Evolutionary conservation across 1,140 invertebrate species (phyloP).

Genomic region (Stegodyphus mimosarum): DNA sequence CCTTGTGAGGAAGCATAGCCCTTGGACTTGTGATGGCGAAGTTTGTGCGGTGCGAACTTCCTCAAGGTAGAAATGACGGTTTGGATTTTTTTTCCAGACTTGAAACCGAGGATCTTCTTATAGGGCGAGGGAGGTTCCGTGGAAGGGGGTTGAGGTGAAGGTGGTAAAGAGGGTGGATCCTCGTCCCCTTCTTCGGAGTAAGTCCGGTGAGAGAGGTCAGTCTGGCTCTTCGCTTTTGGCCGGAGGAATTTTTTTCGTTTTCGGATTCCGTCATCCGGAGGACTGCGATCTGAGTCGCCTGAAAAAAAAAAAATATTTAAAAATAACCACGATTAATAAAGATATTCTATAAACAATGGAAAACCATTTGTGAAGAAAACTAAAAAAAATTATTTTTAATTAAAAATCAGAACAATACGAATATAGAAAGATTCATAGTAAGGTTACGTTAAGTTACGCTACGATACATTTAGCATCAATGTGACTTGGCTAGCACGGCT

Average conservation of each 20-base stretch:
- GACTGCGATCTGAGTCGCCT: slow-evolving; percentile 48
- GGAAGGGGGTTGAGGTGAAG: slow-evolving; percentile 15
- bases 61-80: slow-evolving; percentile 60
- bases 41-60: slow-evolving; percentile 47
- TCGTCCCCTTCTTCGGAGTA: slow-evolving; percentile 31
- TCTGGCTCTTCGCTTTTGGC: slow-evolving; percentile 49
- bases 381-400: too few relatives aligned
- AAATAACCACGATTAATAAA: too few relatives aligned
- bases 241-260: slow-evolving; percentile 28
- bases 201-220: slow-evolving; percentile 19
- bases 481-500: too few relatives aligned
- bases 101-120: slow-evolving; percentile 29
- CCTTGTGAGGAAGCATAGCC: slow-evolving; percentile 3
- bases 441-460: too few relatives aligned
- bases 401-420: too few relatives aligned
- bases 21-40: slow-evolving; percentile 18
- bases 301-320: neutral
- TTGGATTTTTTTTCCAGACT: slow-evolving; percentile 56
- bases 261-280: slow-evolving; percentile 34
- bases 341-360: too few relatives aligned
- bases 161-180: slow-evolving; percentile 1
- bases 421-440: too few relatives aligned
- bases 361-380: too few relatives aligned
- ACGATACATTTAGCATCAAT: too few relatives aligned
- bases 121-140: slow-evolving; percentile 24